These are phyloP conservation scores for Sarcophaga rosellei DNA, from an alignment of 2,888 invertebrate species.

Conservation along the genomic window DNA sequence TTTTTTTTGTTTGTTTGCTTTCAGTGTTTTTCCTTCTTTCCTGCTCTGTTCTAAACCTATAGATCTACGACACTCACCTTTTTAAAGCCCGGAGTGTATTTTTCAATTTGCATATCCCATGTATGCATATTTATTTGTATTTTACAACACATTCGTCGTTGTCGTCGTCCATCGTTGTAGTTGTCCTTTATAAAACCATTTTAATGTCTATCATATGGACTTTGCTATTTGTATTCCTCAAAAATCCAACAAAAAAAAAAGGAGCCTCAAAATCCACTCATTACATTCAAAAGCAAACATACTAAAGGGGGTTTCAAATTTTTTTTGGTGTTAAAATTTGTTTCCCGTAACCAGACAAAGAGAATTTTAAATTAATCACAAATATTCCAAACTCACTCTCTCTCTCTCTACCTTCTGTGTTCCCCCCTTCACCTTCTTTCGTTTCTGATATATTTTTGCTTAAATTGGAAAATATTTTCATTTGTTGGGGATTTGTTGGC, in stretches of 20 bases:
- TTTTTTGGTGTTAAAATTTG: slow-evolving; percentile 62
- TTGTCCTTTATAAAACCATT: too few relatives aligned
- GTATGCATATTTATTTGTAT: slow-evolving; percentile 56
- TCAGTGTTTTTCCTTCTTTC: too few relatives aligned
- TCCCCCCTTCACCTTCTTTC: too few relatives aligned
- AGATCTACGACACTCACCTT: too few relatives aligned
- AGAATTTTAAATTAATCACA: slow-evolving; percentile 68
- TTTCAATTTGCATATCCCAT: slow-evolving; percentile 59
- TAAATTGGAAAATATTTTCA: neutral
- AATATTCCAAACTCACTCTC: neutral
- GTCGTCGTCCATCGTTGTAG: too few relatives aligned
- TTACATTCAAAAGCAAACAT: too few relatives aligned
- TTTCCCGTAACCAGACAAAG: slow-evolving; percentile 55
- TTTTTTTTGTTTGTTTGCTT: slow-evolving; percentile 13
- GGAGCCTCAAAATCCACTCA: too few relatives aligned
- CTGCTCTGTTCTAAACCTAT: too few relatives aligned
- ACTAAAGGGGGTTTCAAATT: too few relatives aligned
- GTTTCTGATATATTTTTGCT: too few relatives aligned
- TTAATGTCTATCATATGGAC: slow-evolving; percentile 36
- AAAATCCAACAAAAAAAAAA: neutral
- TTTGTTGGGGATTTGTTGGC: neutral
- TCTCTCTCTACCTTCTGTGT: too few relatives aligned
- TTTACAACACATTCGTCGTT: too few relatives aligned
- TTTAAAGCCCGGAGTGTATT: neutral
- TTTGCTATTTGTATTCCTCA: neutral